Evolutionary conservation across 2,888 invertebrate species (phyloP), one percentile per base, ranked within the genome.

Genomic region (Liposcelis brunnea): DNA sequence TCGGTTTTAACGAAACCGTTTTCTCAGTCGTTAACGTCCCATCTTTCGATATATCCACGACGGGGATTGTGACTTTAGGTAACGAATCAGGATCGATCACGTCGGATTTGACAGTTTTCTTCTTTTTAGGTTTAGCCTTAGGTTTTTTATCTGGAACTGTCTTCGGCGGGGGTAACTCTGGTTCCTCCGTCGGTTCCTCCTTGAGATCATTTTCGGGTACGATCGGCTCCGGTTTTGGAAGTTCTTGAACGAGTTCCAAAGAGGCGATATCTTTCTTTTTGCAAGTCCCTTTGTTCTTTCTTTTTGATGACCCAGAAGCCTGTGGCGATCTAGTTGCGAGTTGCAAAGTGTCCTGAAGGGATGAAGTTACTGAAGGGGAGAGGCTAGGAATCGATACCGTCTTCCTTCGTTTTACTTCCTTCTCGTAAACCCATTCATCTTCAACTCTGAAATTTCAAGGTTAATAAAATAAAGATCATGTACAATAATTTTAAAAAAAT

Each of bases 361-460:
- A n/a, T n/a, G 19, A 16, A 7, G 12, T 5, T 7, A 21, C 19
- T 6, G 40, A 14, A 21, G 15, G 18, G 19, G 49, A 42, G 14
- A 49, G 46, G 11, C 45, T 52, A 2, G 61, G 56, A 48, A 65
- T 59, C 32, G 52, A 54, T 15, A 65, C 58, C 46, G 57, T 58
- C 44, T 63, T 61, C 49, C 61, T 60, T 31, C 55, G 56, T 51
- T 58, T 56, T 44, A 65, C 64, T 53, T 69, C 66, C 21, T 62
- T 59, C 55, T 83, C 85, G 1, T 75, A 68, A 52, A 89, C 71
- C 90, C 90, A 90, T 59, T 85, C 81, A 63, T 90, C 87, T 15
- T 82, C 78, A 61, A 86, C 65, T 58, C 89, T 89, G 68, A 10
- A 67, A 67, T 49, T 47, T 18, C 10, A 40, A 58, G 64, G 61